Conservation (phyloP, 2,113 vertebrate genomes). For the Oncorhynchus keta region DNA sequence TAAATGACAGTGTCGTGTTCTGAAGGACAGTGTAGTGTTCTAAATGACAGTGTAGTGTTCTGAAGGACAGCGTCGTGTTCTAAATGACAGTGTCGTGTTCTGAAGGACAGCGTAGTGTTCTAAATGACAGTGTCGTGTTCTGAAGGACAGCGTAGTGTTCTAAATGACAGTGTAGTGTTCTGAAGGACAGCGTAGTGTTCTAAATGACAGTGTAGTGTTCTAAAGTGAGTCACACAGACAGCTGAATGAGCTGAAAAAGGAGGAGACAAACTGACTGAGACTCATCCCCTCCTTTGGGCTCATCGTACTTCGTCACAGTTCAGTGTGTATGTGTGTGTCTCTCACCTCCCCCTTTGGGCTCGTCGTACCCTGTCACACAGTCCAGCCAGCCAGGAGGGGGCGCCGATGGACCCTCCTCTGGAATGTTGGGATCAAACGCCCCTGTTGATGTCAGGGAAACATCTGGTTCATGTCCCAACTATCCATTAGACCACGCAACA, state of each 20-base stretch:
- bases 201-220: background rate
- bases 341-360: conserved; percentile 54
- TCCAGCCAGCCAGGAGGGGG: conserved; percentile 73
- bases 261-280: background rate
- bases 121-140: too few relatives aligned
- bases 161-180: too few relatives aligned
- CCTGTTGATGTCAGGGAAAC: conserved; percentile 18
- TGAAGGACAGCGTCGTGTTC: too few relatives aligned
- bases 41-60: too few relatives aligned
- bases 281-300: background rate
- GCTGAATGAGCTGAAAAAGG: background rate
- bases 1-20: too few relatives aligned
- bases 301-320: background rate
- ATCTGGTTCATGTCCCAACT: too few relatives aligned
- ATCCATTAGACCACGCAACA: too few relatives aligned
- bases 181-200: too few relatives aligned
- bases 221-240: background rate
- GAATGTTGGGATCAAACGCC: conserved; percentile 60
- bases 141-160: too few relatives aligned
- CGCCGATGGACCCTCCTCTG: conserved; percentile 60
- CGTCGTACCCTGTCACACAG: conserved; percentile 47
- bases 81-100: too few relatives aligned
- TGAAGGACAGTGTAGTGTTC: too few relatives aligned
- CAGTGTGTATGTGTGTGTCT: background rate
- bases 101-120: too few relatives aligned